phyloP scores from a whole-genome alignment of 2,113 vertebrate genomes.

The Gambusia holbrooki region DNA sequence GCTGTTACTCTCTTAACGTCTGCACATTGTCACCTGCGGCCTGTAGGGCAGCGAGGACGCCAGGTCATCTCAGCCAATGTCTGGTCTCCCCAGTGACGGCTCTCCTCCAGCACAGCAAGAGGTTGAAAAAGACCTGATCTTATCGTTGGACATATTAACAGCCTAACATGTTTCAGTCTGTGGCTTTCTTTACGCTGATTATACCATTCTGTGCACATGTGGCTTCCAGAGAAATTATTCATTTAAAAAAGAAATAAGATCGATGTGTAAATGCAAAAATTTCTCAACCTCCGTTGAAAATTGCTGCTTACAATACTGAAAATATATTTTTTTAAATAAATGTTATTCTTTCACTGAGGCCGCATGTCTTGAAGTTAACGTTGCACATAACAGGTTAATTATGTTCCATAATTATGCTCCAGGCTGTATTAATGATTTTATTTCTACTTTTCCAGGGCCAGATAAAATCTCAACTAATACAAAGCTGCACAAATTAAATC shows the following conservation, averaged over 20 bases:
- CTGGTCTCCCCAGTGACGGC: constrained; percentile 68
- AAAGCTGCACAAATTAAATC: not conserved
- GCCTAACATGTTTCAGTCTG: constrained; percentile 55
- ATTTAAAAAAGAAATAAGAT: not conserved
- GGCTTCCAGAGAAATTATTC: constrained; percentile 14
- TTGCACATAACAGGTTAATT: not conserved
- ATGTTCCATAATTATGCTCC: not conserved
- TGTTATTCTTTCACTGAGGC: constrained; percentile 16
- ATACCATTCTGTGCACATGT: constrained; percentile 44
- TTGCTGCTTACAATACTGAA: not conserved
- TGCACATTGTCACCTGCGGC: constrained; percentile 70
- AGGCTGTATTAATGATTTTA: not conserved
- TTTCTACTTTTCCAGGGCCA: not conserved
- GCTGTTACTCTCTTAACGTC: constrained; percentile 53
- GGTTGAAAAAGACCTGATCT: constrained; percentile 58
- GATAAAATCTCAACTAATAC: constrained; percentile 44
- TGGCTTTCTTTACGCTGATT: constrained; percentile 17
- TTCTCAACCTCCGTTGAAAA: not conserved
- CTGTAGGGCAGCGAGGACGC: constrained; percentile 75
- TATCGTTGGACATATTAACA: constrained; percentile 56
- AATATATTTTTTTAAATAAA: not conserved
- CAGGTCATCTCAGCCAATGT: constrained; percentile 69
- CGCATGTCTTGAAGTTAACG: constrained; percentile 47
- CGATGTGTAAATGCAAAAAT: not conserved
- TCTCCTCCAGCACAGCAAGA: constrained; percentile 67